Base-by-base conservation (phyloP, 2,888 invertebrate species). In the Alloplasta piceator region DNA sequence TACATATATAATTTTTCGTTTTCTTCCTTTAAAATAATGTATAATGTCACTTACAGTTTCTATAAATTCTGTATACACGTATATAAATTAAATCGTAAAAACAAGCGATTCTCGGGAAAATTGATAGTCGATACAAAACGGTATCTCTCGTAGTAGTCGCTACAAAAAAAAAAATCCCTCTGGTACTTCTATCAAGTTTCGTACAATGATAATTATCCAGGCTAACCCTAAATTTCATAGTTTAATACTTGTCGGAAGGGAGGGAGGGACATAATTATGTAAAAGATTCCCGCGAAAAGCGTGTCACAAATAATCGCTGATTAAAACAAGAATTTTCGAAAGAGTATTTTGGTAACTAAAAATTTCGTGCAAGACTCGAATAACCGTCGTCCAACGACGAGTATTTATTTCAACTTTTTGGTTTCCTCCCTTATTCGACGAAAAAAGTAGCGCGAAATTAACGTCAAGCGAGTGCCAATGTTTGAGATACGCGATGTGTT, bases 61-160 rank as follows among this genome's bases (percentile, higher is more conserved):
- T 78, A 74, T 83, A 84, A 85, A 84, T 83, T 77, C 60, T 83
- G 80, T 85, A 79, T 85, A 73, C 81, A 72, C 83, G 79, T 85
- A 81, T 85, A 85, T 85, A 83, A 87, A 85, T 89, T 81, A 84
- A 85, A 87, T 85, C 82, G 86, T 85, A 87, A 82, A 88, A 89
- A 87, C 84, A 90, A 89, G 88, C 87, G 74, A 86, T 87, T 79
- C 80, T 64, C 9, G 56, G 43, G 41, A 36, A 70, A 71, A 66
- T 63, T 26, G 26, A 72, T 52, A 56, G 3, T 75, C 39, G 61
- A 76, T 61, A 66, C 38, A 48, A 66, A 26, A 74, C 58, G 36
- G 41, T 68, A 73, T 64, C 72, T 58, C 66, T 52, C 7, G 16
- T 52, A 26, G 26, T 26, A 52, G 60, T 66, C n/a, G 46, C 58